Conservation (phyloP, 2,113 vertebrate genomes). For the Myiopsitta monachus region DNA sequence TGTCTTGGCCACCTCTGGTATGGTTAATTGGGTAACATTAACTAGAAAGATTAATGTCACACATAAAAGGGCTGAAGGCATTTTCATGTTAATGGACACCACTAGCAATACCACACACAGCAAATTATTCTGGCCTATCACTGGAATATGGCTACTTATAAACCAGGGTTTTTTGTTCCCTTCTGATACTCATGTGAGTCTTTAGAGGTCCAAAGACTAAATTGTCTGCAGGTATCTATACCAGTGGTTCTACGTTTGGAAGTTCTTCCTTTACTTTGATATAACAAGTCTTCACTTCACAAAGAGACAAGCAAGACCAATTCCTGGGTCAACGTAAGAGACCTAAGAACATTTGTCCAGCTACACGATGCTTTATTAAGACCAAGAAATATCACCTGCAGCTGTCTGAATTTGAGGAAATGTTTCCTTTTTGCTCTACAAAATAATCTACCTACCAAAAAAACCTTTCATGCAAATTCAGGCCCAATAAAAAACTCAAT, state of each 20-base stretch:
- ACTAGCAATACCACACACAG: accelerated
- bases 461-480: not conserved
- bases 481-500: not conserved
- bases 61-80: not conserved
- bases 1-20: not conserved
- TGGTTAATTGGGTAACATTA: not conserved
- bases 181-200: not conserved
- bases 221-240: not conserved
- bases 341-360: not conserved
- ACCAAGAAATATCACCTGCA: not conserved
- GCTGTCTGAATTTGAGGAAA: not conserved
- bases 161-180: not conserved
- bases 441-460: not conserved
- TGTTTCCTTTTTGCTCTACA: not conserved
- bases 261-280: not conserved
- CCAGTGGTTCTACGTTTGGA: not conserved
- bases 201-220: not conserved
- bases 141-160: not conserved
- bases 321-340: not conserved
- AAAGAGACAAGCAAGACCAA: not conserved
- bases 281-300: not conserved
- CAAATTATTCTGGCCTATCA: not conserved
- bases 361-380: accelerated
- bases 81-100: not conserved
- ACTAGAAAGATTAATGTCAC: not conserved